A percentile compares a stretch with the other conserved stretches of the same genome.
phyloP scores from a whole-genome alignment of 2,888 invertebrate genomes.

The Pilophorus perplexus region DNA sequence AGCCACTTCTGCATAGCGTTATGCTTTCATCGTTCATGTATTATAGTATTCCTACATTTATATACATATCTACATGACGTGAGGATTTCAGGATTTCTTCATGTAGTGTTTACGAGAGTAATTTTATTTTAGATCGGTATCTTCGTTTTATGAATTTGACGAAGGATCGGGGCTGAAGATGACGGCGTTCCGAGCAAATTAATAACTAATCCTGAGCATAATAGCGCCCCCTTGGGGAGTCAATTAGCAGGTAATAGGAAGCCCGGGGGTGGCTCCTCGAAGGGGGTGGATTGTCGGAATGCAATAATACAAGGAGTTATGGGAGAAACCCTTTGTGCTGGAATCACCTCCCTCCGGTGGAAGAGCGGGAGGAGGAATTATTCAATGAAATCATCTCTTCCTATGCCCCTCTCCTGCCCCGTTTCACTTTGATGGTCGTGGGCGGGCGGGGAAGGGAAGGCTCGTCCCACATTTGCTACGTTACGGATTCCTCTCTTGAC shows the following conservation, averaged over 20 bases:
- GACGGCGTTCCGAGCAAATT: conserved; percentile 2
- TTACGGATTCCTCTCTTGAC: conserved; percentile 18
- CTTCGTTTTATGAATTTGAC: too few relatives aligned
- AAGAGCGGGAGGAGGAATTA: conserved; percentile 12
- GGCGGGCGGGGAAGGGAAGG: too few relatives aligned
- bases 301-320: conserved; percentile 29
- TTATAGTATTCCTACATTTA: too few relatives aligned
- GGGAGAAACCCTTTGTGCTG: conserved; percentile 2
- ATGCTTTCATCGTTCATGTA: too few relatives aligned
- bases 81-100: too few relatives aligned
- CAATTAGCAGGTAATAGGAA: conserved; percentile 26
- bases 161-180: too few relatives aligned
- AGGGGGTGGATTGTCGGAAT: conserved; percentile 21
- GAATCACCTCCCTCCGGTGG: conserved; percentile 9
- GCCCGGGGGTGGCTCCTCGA: background rate
- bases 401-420: background rate
- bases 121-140: too few relatives aligned
- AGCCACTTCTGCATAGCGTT: too few relatives aligned
- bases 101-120: too few relatives aligned
- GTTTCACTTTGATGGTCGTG: too few relatives aligned
- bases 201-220: conserved; percentile 19
- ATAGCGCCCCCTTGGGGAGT: conserved; percentile 25
- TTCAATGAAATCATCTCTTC: conserved; percentile 18
- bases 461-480: conserved; percentile 20
- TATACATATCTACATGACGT: too few relatives aligned